Evolutionary conservation across 2,888 invertebrate species (phyloP).

Genomic region (Mythimna loreyi): DNA sequence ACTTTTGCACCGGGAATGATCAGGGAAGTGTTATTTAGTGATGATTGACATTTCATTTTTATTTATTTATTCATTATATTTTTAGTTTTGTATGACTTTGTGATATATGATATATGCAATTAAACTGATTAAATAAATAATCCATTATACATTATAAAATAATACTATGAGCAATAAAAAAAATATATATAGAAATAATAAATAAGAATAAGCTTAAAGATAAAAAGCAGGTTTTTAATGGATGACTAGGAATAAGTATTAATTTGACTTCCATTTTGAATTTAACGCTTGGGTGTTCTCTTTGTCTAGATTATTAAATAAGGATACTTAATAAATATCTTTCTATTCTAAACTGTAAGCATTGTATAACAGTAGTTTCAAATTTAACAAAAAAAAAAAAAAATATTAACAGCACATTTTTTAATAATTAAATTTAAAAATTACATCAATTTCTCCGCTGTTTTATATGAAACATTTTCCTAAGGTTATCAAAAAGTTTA

Average conservation of each 20-base stretch:
- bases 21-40: too few species aligned
- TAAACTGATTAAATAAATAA: too few species aligned
- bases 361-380: slow-evolving; percentile 4
- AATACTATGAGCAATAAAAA: background rate
- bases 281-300: too few species aligned
- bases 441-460: background rate
- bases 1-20: too few species aligned
- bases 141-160: background rate
- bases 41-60: too few species aligned
- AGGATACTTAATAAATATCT: background rate
- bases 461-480: background rate
- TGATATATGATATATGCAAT: too few species aligned
- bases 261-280: background rate
- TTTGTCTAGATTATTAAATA: background rate
- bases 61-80: too few species aligned
- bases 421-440: slow-evolving; percentile 2
- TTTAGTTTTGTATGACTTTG: too few species aligned
- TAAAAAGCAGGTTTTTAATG: background rate
- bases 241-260: background rate
- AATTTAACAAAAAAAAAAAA: background rate
- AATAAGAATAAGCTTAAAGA: too few species aligned
- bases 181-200: background rate
- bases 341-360: background rate
- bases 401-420: background rate
- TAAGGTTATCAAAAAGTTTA: background rate